Percentiles rank a stretch among this genome's conserved stretches.
phyloP scores from a whole-genome alignment of 1,140 invertebrate genomes.

The Drosophila mayri region DNA sequence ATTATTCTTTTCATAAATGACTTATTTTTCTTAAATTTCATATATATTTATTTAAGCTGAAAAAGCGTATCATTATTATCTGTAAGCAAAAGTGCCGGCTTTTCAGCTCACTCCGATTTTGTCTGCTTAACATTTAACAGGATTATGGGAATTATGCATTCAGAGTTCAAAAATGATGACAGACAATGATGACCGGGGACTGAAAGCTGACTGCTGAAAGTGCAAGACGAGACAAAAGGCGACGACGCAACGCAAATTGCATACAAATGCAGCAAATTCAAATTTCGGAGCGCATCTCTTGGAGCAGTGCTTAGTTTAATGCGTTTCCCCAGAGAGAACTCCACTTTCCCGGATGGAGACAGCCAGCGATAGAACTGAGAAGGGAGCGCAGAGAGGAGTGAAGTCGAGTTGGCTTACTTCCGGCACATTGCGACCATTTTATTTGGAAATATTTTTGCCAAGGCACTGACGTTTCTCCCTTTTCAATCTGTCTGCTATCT shows the following conservation, averaged over 20 bases:
- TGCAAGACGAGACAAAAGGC: constrained; percentile 52
- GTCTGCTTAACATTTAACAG: constrained; percentile 56
- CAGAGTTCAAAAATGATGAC: constrained; percentile 69
- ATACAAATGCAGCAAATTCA: constrained; percentile 66
- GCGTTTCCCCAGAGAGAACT: constrained; percentile 56
- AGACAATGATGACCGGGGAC: constrained; percentile 31
- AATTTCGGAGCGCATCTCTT: constrained; percentile 47
- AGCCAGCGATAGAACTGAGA: not conserved
- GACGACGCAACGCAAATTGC: constrained; percentile 67
- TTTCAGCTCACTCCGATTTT: not conserved
- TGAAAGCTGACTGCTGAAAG: constrained; percentile 11
- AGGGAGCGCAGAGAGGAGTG: constrained; percentile 2
- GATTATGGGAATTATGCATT: constrained; percentile 74
- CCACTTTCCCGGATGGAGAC: constrained; percentile 28
- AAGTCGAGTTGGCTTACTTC: constrained; percentile 60
- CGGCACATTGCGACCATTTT: constrained; percentile 73
- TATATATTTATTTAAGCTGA: not conserved
- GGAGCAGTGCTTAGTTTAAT: constrained; percentile 69
- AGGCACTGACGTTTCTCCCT: constrained; percentile 32
- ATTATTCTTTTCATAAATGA: not conserved
- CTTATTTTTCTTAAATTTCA: not conserved
- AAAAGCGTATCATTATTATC: constrained; percentile 25
- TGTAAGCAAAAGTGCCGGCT: constrained; percentile 5
- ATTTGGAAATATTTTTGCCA: constrained; percentile 72
- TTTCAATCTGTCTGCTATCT: constrained; percentile 35